These are phyloP conservation scores for Hoplostethus atlanticus DNA, from an alignment of 2,797 vertebrate species.

Conservation along the genomic window DNA sequence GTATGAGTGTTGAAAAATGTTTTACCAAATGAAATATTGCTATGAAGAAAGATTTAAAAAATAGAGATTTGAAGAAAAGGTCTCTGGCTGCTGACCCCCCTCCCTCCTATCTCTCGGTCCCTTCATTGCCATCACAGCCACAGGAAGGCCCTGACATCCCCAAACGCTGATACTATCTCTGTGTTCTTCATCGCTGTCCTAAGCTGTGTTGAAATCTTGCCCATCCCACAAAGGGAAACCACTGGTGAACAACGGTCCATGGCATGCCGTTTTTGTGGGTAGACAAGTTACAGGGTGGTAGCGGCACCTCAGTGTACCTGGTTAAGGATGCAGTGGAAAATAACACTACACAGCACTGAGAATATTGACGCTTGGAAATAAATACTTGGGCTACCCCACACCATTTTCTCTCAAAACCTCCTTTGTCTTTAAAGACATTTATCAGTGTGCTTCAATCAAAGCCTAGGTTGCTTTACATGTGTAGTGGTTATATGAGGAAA, in stretches of 20 bases:
- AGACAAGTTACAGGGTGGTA: conserved; percentile 61
- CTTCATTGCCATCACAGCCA: conserved; percentile 80
- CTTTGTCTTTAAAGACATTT: background rate
- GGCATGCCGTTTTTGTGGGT: conserved; percentile 81
- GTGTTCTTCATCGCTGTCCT: conserved; percentile 79
- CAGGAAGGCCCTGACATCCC: conserved; percentile 85
- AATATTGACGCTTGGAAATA: background rate
- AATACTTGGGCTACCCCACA: conserved; percentile 1
- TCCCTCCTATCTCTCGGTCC: conserved; percentile 76
- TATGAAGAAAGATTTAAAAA: conserved; percentile 1
- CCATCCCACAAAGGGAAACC: conserved; percentile 85
- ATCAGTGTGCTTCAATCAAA: conserved; percentile 3
- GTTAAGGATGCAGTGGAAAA: conserved; percentile 32
- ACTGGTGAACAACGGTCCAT: conserved; percentile 80
- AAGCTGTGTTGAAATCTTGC: conserved; percentile 84
- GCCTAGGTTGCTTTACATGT: conserved; percentile 2
- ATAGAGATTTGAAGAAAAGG: background rate
- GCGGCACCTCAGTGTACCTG: conserved; percentile 42
- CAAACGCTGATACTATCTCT: conserved; percentile 83
- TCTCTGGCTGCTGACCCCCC: conserved; percentile 36
- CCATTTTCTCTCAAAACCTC: background rate
- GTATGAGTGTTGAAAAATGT: background rate
- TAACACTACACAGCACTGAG: background rate
- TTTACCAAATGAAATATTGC: conserved; percentile 12
- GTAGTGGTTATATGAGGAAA: background rate